These are phyloP conservation scores for Fistularia commersonii DNA, from an alignment of 2,797 vertebrate species.

Conservation along the genomic window DNA sequence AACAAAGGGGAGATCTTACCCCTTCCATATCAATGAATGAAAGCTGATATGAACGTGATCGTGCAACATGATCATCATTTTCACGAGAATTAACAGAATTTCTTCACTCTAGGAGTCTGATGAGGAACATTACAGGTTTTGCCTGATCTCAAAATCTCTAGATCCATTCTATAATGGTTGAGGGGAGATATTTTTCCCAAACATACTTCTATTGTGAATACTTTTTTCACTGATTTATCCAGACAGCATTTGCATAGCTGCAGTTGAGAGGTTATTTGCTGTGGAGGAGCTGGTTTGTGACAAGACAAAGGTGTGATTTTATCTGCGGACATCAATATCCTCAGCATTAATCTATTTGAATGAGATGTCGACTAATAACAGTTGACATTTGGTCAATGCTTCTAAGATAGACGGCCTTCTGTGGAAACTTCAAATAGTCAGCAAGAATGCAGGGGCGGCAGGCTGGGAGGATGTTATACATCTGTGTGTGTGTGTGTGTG, in stretches of 20 bases:
- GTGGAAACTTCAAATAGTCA: conserved; percentile 68
- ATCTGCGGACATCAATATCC: conserved; percentile 37
- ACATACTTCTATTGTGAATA: too few relatives aligned
- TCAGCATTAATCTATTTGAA: conserved; percentile 48
- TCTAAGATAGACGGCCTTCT: conserved; percentile 50
- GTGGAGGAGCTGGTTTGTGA: conserved; percentile 23
- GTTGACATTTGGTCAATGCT: conserved; percentile 62
- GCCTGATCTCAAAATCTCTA: too few relatives aligned
- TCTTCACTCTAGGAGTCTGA: too few relatives aligned
- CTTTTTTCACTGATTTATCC: too few relatives aligned
- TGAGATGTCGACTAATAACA: conserved; percentile 50
- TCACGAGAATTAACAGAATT: too few relatives aligned
- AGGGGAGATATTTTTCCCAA: too few relatives aligned
- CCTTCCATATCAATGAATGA: too few relatives aligned
- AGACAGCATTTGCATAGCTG: conserved; percentile 15
- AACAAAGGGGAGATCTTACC: too few relatives aligned
- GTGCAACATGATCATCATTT: too few relatives aligned
- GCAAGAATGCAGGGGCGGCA: conserved; percentile 54
- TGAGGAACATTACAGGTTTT: too few relatives aligned
- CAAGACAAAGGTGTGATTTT: conserved; percentile 39
- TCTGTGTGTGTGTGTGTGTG: conserved; percentile 15
- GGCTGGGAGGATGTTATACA: conserved; percentile 48
- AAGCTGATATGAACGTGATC: too few relatives aligned
- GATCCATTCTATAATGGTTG: too few relatives aligned
- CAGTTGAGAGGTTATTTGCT: conserved; percentile 18